Conservation (phyloP, 2,797 vertebrate genomes). For the Xerus rutilus region DNA sequence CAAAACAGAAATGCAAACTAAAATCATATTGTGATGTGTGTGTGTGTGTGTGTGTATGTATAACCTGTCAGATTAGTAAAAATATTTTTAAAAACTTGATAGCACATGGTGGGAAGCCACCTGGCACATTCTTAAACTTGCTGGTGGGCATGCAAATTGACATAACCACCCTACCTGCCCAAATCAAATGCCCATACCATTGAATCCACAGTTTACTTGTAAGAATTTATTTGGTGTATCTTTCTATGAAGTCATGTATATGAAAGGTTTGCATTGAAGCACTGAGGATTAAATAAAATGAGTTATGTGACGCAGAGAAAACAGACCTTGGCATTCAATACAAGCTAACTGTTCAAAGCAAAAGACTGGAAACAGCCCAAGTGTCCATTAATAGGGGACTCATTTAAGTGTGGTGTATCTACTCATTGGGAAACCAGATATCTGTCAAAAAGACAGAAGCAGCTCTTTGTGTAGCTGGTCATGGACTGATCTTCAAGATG, state of each 20-base stretch:
- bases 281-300: constrained; percentile 49
- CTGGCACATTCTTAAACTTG: background rate
- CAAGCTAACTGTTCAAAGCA: background rate
- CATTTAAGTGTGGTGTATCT: constrained; percentile 23
- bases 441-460: constrained; percentile 37
- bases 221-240: background rate
- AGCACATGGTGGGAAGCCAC: background rate
- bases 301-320: constrained; percentile 36
- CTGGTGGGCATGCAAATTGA: background rate
- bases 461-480: background rate
- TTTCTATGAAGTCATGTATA: background rate
- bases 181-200: background rate
- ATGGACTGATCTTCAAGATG: background rate
- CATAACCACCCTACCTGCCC: background rate
- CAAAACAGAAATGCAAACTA: constrained; percentile 50
- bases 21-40: background rate
- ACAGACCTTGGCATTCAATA: background rate
- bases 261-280: constrained; percentile 14
- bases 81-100: background rate
- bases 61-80: background rate
- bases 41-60: background rate
- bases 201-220: constrained; percentile 7
- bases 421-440: constrained; percentile 4
- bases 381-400: constrained; percentile 33
- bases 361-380: constrained; percentile 21